Evolutionary conservation across 2,888 invertebrate genomes (phyloP), one percentile per base, ranked within the genome.

Genomic region (Dilophus febrilis): DNA sequence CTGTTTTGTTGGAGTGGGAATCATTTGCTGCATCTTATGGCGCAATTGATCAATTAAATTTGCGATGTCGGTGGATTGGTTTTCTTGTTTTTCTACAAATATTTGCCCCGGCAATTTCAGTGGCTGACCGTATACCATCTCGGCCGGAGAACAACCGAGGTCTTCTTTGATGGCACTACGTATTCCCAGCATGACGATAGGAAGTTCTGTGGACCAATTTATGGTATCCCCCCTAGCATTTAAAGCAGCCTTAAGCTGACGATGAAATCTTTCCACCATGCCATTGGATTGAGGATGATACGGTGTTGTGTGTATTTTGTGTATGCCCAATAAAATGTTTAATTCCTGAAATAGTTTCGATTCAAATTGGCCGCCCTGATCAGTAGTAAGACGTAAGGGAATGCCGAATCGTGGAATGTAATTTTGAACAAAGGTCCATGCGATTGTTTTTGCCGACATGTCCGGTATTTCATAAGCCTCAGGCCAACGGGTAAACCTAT

Each of bases 401-500:
- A 38, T 29, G n/a, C 45, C 47, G 31, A 41, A 46, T 12, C 45
- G 39, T 12, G 38, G 27, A 17, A 47, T 36, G 36, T 42, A 46
- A 17, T 44, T 19, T 11, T 10, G 17, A 7, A 42, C 19, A 33
- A 45, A 41, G 12, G 35, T 32, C 22, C 26, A 40, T 28, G 42
- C 41, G 7, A 46, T 29, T 3, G 41, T 44, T 22, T 41, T 40
- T 1, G 49, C 47, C 4, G 47, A 42, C 27, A 47, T 48, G 35
- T 51, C 45, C 30, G 18, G n/a, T 4, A 51, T 31, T 3, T 50
- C 46, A 22, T 45, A 36, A n/a, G 47, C 48, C 39, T 48, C 47
- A 2, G 46, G 48, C 48, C 50, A 50, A 3, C 44, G 31, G 3
- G 50, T 41, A 30, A 47, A 46, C 5, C 55, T 42, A 27, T 56